Conservation (phyloP, 2,797 vertebrate genomes). For the Chloroceryle amazona region DNA sequence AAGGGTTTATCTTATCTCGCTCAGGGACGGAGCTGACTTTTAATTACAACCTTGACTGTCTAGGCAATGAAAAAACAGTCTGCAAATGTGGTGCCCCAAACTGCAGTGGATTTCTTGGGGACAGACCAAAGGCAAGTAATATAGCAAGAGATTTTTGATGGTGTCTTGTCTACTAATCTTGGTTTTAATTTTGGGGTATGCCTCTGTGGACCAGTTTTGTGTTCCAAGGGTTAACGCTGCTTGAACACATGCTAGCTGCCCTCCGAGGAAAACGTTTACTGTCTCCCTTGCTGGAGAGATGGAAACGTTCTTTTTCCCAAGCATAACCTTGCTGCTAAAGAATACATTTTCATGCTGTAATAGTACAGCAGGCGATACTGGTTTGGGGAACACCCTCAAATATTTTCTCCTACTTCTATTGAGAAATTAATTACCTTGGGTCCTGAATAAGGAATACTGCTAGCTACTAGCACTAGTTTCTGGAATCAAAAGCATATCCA, state of each 20-base stretch:
- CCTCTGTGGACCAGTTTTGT: neutral
- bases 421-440: neutral
- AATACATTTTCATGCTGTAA: neutral
- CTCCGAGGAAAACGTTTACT: neutral
- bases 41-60: constrained; percentile 98
- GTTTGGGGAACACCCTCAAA: neutral
- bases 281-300: neutral
- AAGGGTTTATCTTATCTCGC: neutral
- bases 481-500: neutral
- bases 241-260: neutral
- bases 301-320: neutral
- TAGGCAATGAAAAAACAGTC: constrained; percentile 96
- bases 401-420: neutral
- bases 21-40: constrained; percentile 96
- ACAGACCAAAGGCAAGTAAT: constrained; percentile 91
- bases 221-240: neutral
- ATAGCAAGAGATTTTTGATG: neutral
- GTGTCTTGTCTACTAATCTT: neutral
- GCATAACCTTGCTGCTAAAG: neutral
- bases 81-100: constrained; percentile 96
- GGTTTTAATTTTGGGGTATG: neutral
- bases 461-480: neutral
- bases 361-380: neutral
- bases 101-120: constrained; percentile 97
- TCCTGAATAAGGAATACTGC: neutral